A percentile compares a stretch with the other conserved stretches of the same genome.
These are phyloP conservation scores for Cheilinus undulatus DNA, from an alignment of 2,113 vertebrate genomes.

Conservation along the genomic window DNA sequence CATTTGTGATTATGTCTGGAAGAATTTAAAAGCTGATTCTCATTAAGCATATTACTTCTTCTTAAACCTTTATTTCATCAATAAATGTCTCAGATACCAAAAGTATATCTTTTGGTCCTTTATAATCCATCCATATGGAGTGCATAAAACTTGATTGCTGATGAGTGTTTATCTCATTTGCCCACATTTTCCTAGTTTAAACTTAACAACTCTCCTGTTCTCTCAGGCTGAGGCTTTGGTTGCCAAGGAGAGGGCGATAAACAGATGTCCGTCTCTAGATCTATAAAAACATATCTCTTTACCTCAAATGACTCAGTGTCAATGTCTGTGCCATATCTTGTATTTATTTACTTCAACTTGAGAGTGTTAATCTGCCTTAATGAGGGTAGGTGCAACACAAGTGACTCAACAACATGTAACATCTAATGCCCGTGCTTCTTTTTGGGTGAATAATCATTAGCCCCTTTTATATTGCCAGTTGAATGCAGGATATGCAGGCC, in stretches of 20 bases:
- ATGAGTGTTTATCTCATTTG: neutral
- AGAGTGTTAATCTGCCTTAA: neutral
- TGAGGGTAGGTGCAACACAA: neutral
- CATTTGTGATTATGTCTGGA: too few species aligned
- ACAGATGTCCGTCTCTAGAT: constrained; percentile 15
- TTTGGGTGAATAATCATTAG: too few species aligned
- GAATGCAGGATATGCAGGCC: too few species aligned
- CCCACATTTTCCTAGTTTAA: neutral
- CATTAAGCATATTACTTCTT: too few species aligned
- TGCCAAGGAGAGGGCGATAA: constrained; percentile 23
- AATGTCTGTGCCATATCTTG: neutral
- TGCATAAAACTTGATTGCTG: constrained; percentile 1
- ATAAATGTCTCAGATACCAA: too few species aligned
- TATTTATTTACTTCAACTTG: neutral
- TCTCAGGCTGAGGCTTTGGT: constrained; percentile 5
- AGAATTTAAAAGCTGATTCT: too few species aligned
- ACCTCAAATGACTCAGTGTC: constrained; percentile 2
- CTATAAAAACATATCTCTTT: neutral
- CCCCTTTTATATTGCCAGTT: too few species aligned
- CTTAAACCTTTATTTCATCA: too few species aligned
- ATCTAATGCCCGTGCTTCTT: too few species aligned
- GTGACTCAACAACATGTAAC: too few species aligned
- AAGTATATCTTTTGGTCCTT: too few species aligned
- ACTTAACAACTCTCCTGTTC: constrained; percentile 1
- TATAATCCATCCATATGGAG: neutral